A percentile compares a stretch with the other conserved stretches of the same genome.
phyloP scores from a whole-genome alignment of 2,888 invertebrate genomes.

The Tenthredo notha region DNA sequence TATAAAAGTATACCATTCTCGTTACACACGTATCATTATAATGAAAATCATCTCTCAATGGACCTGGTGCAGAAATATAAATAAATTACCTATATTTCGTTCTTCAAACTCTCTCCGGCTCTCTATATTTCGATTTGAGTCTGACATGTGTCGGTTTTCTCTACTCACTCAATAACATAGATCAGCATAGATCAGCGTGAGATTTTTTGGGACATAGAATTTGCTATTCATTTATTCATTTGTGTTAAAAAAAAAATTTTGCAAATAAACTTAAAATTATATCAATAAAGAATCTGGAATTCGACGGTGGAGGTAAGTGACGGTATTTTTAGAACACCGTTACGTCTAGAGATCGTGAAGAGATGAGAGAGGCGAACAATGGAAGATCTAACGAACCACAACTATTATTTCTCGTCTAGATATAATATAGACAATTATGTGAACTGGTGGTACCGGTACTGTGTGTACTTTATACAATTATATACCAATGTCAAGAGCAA shows the following conservation, averaged over 20 bases:
- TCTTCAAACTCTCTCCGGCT: not conserved
- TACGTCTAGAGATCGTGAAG: constrained; percentile 2
- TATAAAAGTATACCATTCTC: not conserved
- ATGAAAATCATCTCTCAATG: not conserved
- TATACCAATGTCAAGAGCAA: constrained; percentile 37
- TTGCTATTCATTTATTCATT: too few species aligned
- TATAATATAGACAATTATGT: constrained; percentile 1
- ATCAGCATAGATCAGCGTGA: not conserved
- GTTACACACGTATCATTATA: not conserved
- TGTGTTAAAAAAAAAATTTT: too few species aligned
- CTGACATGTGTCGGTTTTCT: constrained; percentile 20
- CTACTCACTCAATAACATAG: not conserved
- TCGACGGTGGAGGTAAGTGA: not conserved
- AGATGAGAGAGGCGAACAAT: not conserved
- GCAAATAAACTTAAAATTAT: too few species aligned
- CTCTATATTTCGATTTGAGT: not conserved
- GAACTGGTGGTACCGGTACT: not conserved
- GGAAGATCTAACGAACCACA: not conserved
- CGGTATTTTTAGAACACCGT: not conserved
- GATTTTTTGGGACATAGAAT: not conserved
- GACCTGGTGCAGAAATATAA: not conserved
- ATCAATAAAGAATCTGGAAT: not conserved
- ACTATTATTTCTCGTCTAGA: constrained; percentile 12
- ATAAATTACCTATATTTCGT: not conserved
- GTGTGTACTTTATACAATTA: not conserved